phyloP scores from a whole-genome alignment of 2,113 vertebrate genomes.

The Gallinago undulata region DNA sequence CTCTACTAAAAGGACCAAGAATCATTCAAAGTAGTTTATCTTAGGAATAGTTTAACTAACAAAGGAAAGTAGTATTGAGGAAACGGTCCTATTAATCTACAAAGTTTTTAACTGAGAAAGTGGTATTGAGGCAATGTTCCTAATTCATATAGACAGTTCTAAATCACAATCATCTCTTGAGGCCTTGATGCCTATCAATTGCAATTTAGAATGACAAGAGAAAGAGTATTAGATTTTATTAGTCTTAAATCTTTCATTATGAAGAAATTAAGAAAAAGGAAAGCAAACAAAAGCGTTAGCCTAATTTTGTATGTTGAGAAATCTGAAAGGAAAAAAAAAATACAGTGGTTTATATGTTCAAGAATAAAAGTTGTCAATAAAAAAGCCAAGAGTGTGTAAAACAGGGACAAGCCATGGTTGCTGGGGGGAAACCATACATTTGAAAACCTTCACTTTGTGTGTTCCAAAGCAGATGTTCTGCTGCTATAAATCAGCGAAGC shows the following conservation, averaged over 20 bases:
- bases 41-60: neutral
- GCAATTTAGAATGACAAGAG: neutral
- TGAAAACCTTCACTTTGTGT: constrained; percentile 1
- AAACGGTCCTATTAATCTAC: neutral
- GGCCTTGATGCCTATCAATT: neutral
- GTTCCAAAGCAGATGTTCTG: constrained; percentile 25
- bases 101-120: neutral
- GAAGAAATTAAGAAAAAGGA: neutral
- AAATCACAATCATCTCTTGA: neutral
- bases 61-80: neutral
- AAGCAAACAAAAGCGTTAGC: neutral
- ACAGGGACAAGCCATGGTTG: neutral
- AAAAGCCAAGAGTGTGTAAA: neutral
- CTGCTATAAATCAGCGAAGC: constrained; percentile 23
- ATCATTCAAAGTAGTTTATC: neutral
- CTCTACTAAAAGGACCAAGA: neutral
- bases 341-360: neutral
- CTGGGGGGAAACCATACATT: constrained; percentile 1
- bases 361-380: neutral
- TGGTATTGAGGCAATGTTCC: neutral
- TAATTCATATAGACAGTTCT: neutral
- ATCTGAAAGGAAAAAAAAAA: neutral
- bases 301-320: neutral
- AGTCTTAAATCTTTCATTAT: neutral
- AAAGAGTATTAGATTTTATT: neutral